These are phyloP conservation scores for Drosophila kurseongensis DNA, from an alignment of 1,140 invertebrate genomes.

Conservation along the genomic window DNA sequence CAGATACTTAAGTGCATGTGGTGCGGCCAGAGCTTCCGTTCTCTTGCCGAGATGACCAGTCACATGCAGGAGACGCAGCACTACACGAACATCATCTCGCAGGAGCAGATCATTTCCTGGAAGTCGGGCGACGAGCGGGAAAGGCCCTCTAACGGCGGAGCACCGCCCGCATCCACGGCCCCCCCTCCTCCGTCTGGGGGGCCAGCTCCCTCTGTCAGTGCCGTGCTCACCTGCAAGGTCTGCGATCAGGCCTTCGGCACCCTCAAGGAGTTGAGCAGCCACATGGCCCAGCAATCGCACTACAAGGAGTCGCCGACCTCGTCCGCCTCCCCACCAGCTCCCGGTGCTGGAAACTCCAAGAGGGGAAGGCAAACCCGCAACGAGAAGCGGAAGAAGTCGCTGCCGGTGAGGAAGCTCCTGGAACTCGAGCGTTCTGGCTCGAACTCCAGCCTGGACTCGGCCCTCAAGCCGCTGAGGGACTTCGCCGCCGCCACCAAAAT, in stretches of 20 bases:
- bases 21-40: slow-evolving; percentile 98
- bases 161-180: not conserved
- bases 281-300: slow-evolving; percentile 99
- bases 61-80: slow-evolving; percentile 99
- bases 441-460: slow-evolving; percentile 86
- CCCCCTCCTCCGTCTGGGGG: slow-evolving; percentile 87
- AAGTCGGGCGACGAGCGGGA: slow-evolving; percentile 91
- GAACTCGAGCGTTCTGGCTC: slow-evolving; percentile 93
- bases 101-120: slow-evolving; percentile 98
- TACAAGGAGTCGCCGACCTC: slow-evolving; percentile 94
- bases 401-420: slow-evolving; percentile 95
- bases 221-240: slow-evolving; percentile 98
- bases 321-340: slow-evolving; percentile 6
- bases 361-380: slow-evolving; percentile 91
- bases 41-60: slow-evolving; percentile 97
- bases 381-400: slow-evolving; percentile 96
- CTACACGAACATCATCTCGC: slow-evolving; percentile 98
- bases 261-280: slow-evolving; percentile 97
- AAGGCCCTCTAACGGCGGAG: slow-evolving; percentile 40
- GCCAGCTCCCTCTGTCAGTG: slow-evolving; percentile 76
- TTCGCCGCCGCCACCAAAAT: slow-evolving; percentile 90
- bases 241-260: slow-evolving; percentile 98
- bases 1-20: slow-evolving; percentile 99
- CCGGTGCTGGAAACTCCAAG: slow-evolving; percentile 87
- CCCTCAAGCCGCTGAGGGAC: slow-evolving; percentile 88